These are phyloP conservation scores for Leptoclinus maculatus DNA, from an alignment of 2,797 vertebrate genomes.

Conservation along the genomic window DNA sequence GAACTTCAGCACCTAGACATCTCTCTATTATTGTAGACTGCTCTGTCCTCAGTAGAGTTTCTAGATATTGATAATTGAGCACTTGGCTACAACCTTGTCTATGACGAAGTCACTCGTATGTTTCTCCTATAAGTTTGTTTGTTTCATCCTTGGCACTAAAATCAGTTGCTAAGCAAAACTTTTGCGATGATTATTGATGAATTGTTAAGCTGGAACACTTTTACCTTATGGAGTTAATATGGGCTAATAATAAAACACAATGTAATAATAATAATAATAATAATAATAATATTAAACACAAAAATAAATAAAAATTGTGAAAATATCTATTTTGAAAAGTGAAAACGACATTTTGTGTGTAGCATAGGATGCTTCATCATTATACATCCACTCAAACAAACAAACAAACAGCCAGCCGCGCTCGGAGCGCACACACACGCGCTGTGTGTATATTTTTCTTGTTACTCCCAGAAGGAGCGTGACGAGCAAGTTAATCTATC, in stretches of 20 bases:
- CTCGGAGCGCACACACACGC: constrained; percentile 49
- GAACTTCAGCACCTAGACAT: not conserved
- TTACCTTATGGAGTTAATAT: not conserved
- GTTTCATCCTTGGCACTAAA: not conserved
- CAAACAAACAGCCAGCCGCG: constrained; percentile 57
- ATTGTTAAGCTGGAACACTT: not conserved
- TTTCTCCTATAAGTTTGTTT: not conserved
- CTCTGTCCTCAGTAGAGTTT: not conserved
- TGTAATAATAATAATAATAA: too few relatives aligned
- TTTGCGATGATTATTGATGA: not conserved
- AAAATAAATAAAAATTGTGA: not conserved
- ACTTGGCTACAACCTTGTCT: not conserved
- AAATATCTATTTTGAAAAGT: not conserved
- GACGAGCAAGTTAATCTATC: constrained; percentile 83
- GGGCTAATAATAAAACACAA: not conserved
- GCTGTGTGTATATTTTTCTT: constrained; percentile 62
- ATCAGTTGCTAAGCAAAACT: not conserved
- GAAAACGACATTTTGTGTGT: constrained; percentile 21
- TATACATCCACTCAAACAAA: constrained; percentile 60
- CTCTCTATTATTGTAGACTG: not conserved
- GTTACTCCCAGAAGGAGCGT: constrained; percentile 76
- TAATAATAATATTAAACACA: not conserved
- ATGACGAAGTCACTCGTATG: not conserved
- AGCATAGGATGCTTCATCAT: constrained; percentile 34
- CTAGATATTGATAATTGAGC: not conserved